phyloP scores from a whole-genome alignment of 2,797 vertebrate genomes.

The Takifugu rubripes region DNA sequence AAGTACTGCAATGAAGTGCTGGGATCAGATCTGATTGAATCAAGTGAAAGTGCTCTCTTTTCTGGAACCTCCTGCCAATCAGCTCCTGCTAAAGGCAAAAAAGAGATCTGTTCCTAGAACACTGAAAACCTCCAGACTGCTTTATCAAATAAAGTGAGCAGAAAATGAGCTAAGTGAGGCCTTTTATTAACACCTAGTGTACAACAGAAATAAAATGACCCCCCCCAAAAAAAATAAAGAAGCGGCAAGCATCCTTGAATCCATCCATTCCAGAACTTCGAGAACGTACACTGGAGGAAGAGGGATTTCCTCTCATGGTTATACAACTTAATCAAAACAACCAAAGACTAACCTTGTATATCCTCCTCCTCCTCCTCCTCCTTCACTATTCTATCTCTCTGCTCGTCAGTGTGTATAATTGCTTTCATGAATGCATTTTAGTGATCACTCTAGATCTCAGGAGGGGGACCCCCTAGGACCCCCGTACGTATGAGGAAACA shows the following conservation, averaged over 20 bases:
- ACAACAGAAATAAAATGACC: conserved; percentile 50
- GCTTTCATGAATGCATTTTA: conserved; percentile 5
- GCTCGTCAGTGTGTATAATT: conserved; percentile 10
- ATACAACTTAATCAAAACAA: too few species aligned
- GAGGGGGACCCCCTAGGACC: conserved; percentile 43
- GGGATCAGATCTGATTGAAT: conserved; percentile 21
- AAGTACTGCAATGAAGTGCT: too few species aligned
- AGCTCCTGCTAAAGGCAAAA: conserved; percentile 8
- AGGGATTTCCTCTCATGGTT: too few species aligned
- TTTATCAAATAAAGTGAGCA: conserved; percentile 58
- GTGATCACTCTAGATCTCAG: conserved; percentile 56
- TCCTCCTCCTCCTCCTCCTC: conserved; percentile 45
- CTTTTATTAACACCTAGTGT: conserved; percentile 54
- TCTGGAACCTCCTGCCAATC: conserved; percentile 4
- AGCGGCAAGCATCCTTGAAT: conserved; percentile 18
- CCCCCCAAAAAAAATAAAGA: conserved; percentile 6
- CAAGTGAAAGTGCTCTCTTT: neutral
- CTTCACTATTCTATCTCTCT: conserved; percentile 35
- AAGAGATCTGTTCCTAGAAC: too few species aligned
- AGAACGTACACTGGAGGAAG: too few species aligned
- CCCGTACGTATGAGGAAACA: conserved; percentile 37
- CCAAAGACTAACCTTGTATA: conserved; percentile 26
- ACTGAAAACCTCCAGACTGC: conserved; percentile 3
- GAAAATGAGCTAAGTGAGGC: conserved; percentile 58
- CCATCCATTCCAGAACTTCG: conserved; percentile 1